These are phyloP conservation scores for Eleginops maclovinus DNA, from an alignment of 2,113 vertebrate genomes.

Conservation along the genomic window DNA sequence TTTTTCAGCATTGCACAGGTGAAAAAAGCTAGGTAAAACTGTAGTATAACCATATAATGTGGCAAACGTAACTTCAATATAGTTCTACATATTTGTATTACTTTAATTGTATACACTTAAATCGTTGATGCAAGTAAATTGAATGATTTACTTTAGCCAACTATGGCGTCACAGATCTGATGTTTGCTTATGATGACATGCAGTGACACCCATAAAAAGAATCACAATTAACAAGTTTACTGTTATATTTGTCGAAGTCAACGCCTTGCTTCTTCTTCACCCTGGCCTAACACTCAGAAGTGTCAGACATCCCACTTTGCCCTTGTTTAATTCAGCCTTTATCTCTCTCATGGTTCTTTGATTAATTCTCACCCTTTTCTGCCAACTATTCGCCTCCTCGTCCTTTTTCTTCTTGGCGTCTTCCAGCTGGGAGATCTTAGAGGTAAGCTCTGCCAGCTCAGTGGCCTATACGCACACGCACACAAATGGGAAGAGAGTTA, in stretches of 20 bases:
- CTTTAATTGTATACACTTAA: background rate
- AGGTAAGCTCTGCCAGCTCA: slow-evolving; percentile 94
- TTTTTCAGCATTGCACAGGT: background rate
- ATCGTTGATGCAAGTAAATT: background rate
- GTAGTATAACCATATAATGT: background rate
- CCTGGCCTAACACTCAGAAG: slow-evolving; percentile 20
- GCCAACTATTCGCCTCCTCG: slow-evolving; percentile 91
- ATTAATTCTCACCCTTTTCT: slow-evolving; percentile 90
- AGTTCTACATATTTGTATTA: background rate
- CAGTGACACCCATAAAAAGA: background rate
- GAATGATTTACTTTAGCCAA: slow-evolving; percentile 1
- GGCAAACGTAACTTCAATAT: background rate
- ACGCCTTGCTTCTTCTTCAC: slow-evolving; percentile 16
- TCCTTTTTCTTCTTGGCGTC: slow-evolving; percentile 94
- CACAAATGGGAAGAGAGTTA: slow-evolving; percentile 68
- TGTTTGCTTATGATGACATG: background rate
- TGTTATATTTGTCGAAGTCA: slow-evolving; percentile 5
- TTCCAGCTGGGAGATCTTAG: slow-evolving; percentile 92
- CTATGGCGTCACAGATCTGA: background rate
- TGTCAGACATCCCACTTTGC: slow-evolving; percentile 54
- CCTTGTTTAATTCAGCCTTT: slow-evolving; percentile 68
- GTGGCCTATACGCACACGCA: slow-evolving; percentile 84
- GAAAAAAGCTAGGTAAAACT: background rate
- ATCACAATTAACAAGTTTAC: slow-evolving; percentile 1
- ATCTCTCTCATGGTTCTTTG: slow-evolving; percentile 50